Evolutionary conservation across 2,888 invertebrate genomes (phyloP).

Genomic region (Muschampia plurimacula): DNA sequence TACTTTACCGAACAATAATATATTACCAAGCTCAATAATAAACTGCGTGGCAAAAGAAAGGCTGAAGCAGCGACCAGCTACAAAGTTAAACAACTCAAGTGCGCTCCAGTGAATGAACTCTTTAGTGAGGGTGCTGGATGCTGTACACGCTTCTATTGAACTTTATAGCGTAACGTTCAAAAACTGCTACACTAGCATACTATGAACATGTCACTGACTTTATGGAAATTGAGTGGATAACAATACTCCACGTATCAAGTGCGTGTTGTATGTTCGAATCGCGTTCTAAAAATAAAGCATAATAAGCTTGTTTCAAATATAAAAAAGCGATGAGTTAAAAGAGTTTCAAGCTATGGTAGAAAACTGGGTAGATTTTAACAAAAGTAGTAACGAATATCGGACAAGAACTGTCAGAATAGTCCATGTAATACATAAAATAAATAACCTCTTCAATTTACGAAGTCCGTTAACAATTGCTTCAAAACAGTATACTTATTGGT

Average conservation of each 20-base stretch:
- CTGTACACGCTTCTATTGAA: conserved; percentile 10
- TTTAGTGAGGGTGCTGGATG: conserved; percentile 11
- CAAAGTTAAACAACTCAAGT: background rate
- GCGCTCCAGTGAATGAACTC: background rate
- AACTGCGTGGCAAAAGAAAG: background rate
- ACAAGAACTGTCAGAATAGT: no score
- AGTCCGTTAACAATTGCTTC: no score
- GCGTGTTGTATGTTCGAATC: background rate
- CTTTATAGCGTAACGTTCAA: background rate
- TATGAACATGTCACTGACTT: background rate
- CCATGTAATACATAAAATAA: no score
- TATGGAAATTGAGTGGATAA: background rate
- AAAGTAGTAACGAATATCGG: no score
- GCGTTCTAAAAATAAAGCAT: background rate
- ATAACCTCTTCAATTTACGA: no score
- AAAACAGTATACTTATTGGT: no score
- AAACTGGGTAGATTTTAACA: no score
- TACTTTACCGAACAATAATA: background rate
- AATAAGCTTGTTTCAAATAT: no score
- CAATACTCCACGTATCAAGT: background rate
- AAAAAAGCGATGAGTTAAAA: no score
- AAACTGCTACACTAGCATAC: conserved; percentile 10
- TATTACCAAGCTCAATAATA: background rate
- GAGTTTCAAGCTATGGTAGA: no score
- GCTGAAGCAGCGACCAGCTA: background rate